A percentile compares a stretch with the other conserved stretches of the same genome.
These are phyloP conservation scores for Acanthisitta chloris DNA, from an alignment of 2,113 vertebrate species.

Conservation along the genomic window DNA sequence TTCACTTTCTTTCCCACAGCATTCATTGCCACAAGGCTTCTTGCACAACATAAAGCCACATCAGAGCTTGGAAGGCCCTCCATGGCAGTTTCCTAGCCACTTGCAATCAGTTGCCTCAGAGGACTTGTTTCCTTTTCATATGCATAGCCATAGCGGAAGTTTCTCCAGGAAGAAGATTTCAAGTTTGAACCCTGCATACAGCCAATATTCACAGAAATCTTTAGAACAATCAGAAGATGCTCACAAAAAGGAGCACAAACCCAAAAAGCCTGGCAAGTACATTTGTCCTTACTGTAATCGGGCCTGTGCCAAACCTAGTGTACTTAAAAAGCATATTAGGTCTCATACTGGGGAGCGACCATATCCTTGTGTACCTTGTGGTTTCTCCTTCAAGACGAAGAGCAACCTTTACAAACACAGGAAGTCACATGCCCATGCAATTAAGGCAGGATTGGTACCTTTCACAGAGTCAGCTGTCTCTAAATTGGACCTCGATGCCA, in stretches of 20 bases:
- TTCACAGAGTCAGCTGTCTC: conserved; percentile 88
- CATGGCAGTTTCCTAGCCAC: conserved; percentile 90
- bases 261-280: conserved; percentile 97
- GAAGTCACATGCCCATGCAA: conserved; percentile 97
- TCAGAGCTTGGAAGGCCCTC: conserved; percentile 88
- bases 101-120: conserved; percentile 85
- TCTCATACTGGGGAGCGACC: conserved; percentile 97
- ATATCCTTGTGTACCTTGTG: conserved; percentile 94
- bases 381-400: conserved; percentile 99
- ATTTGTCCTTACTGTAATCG: conserved; percentile 96
- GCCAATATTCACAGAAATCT: conserved; percentile 90
- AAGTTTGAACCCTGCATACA: conserved; percentile 85
- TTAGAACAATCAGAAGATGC: conserved; percentile 87
- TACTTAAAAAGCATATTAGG: conserved; percentile 98
- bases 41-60: conserved; percentile 90
- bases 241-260: conserved; percentile 95
- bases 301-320: conserved; percentile 98
- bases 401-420: conserved; percentile 99
- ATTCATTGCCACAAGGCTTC: conserved; percentile 87
- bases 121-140: conserved; percentile 87
- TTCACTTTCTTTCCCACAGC: conserved; percentile 91
- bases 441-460: conserved; percentile 96
- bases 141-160: conserved; percentile 82
- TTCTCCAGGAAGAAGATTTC: conserved; percentile 91
- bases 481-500: conserved; percentile 86